Base-by-base conservation (phyloP, 1,140 invertebrate species). In the Rhizoglyphus robini region DNA sequence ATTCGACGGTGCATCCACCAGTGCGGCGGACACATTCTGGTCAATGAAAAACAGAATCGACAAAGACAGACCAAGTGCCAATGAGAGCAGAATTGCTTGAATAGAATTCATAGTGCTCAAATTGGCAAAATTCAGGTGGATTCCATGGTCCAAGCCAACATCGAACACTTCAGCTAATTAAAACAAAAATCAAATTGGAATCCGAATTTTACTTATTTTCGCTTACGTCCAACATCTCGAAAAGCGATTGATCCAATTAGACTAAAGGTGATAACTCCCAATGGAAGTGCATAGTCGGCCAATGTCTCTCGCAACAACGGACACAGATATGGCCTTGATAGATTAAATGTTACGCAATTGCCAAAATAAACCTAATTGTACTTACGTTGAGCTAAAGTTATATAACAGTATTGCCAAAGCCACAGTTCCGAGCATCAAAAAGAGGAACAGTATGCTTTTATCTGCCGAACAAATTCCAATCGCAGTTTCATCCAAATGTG, bases 371-470 rank as follows among this genome's bases (percentile, higher is more conserved):
- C 47, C n/a, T n/a, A n/a, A 23, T 65, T 80, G 31, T 41, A 59
- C 74, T 70, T 73, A 81, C 79, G 79, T 80, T 72, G 79, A 78
- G 20, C 77, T 76, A 69, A 81, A 80, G 65, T 79, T 77, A 69
- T 76, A 83, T 20, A 84, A 71, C 27, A 80, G 81, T 3, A 83
- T 74, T 25, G 81, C 81, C 4, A 84, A 71, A 81, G 81, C 83
- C 13, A 83, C 75, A 25, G 83, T 84, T 23, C 82, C 82, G 36
- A 82, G 75, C 79, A 83, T 82, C 23, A 84, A 75, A 18, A 84
- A 71, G 29, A 84, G 72, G 71, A 82, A 84, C 4, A 84, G 74
- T 63, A 84, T 75, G 68, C 79, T 81, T 61, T 76, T 80, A 68
- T 84, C 83, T 49, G 80, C 70, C 51, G 76, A 71, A 70, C 81